These are phyloP conservation scores for Avahi laniger DNA, from an alignment of 2,797 vertebrate species.

Conservation along the genomic window DNA sequence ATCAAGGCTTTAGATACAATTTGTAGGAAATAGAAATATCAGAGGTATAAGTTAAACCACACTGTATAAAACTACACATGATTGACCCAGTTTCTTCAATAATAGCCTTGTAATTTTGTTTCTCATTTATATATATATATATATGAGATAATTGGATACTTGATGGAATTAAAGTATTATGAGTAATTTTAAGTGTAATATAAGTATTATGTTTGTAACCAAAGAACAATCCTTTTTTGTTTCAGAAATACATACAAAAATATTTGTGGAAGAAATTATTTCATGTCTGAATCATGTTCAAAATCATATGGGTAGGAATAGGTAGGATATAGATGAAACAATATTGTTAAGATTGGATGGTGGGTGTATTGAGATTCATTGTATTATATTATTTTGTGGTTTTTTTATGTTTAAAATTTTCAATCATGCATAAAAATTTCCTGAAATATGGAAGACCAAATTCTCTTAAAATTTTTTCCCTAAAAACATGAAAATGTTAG, in stretches of 20 bases:
- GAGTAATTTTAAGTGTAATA: neutral
- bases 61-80: neutral
- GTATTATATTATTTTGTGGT: neutral
- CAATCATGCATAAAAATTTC: neutral
- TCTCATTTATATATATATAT: neutral
- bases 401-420: neutral
- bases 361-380: neutral
- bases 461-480: neutral
- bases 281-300: neutral
- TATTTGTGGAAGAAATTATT: neutral
- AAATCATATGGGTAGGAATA: neutral
- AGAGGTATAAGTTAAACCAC: neutral
- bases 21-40: neutral
- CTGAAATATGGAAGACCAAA: neutral
- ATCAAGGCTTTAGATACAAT: constrained; percentile 10
- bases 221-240: neutral
- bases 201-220: neutral
- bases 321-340: neutral
- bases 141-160: neutral
- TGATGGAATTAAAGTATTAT: neutral
- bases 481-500: neutral
- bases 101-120: neutral
- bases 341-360: neutral
- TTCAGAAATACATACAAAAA: neutral
- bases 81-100: neutral